phyloP scores from a whole-genome alignment of 2,113 vertebrate species.

The Mirounga angustirostris region DNA sequence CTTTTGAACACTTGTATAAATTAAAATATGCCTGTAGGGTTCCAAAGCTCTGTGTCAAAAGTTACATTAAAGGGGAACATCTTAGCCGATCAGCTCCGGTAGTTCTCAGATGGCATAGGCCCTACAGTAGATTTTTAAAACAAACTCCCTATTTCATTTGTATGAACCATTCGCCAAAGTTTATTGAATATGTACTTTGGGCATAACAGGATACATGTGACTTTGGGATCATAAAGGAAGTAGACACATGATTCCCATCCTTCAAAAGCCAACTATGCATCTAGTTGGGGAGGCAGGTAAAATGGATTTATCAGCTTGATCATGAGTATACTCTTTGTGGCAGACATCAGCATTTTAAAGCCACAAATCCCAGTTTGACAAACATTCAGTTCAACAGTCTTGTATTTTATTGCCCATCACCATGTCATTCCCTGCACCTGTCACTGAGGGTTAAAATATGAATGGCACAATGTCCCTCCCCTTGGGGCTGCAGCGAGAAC shows the following conservation, averaged over 20 bases:
- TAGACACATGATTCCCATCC: neutral
- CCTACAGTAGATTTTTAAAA: neutral
- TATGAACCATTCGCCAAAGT: neutral
- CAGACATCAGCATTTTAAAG: neutral
- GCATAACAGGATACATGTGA: neutral
- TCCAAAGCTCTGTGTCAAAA: conserved; percentile 62
- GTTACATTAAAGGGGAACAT: neutral
- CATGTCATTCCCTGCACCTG: neutral
- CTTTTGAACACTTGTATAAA: conserved; percentile 73
- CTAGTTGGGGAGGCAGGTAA: neutral
- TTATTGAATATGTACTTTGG: neutral
- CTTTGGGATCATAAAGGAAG: neutral
- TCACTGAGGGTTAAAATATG: neutral
- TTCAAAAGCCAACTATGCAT: neutral
- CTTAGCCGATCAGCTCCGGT: neutral
- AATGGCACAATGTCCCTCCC: neutral
- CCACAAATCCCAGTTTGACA: neutral
- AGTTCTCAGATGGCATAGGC: neutral
- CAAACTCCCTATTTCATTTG: neutral
- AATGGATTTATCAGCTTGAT: neutral
- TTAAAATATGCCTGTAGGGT: conserved; percentile 69
- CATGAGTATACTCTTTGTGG: neutral
- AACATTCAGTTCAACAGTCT: conserved; percentile 20
- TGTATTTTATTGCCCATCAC: neutral
- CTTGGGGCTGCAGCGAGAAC: neutral